phyloP scores from a whole-genome alignment of 2,888 invertebrate species.

The Mythimna vitellina region DNA sequence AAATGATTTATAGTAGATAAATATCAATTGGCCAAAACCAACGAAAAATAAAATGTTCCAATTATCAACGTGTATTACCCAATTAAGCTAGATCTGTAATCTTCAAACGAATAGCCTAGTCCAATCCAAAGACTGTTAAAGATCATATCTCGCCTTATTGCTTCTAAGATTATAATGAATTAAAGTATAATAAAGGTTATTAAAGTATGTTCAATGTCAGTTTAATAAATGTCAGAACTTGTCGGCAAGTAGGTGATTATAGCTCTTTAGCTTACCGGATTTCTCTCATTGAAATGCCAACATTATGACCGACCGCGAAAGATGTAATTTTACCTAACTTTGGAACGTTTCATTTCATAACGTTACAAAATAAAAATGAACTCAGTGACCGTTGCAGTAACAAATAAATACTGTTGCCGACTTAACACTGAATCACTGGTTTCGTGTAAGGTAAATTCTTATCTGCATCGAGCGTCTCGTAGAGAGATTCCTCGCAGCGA shows the following conservation, averaged over 20 bases:
- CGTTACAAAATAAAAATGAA: slow-evolving; percentile 54
- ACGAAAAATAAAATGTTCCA: slow-evolving; percentile 40
- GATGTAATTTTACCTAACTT: slow-evolving; percentile 61
- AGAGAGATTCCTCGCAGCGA: slow-evolving; percentile 58
- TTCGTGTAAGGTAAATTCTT: slow-evolving; percentile 47
- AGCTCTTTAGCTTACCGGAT: slow-evolving; percentile 41
- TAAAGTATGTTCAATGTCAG: slow-evolving; percentile 51
- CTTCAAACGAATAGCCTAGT: slow-evolving; percentile 27
- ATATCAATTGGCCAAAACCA: slow-evolving; percentile 45
- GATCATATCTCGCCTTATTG: slow-evolving; percentile 58
- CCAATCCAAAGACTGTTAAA: slow-evolving; percentile 35
- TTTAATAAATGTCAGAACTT: slow-evolving; percentile 55
- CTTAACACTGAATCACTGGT: slow-evolving; percentile 33
- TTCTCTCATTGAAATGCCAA: slow-evolving; percentile 60
- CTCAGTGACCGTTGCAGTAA: slow-evolving; percentile 40
- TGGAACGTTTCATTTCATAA: slow-evolving; percentile 65
- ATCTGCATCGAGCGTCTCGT: slow-evolving; percentile 31
- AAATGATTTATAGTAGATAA: slow-evolving; percentile 52
- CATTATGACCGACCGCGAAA: slow-evolving; percentile 63
- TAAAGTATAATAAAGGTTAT: slow-evolving; percentile 56
- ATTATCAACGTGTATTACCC: slow-evolving; percentile 36
- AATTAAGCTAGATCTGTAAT: slow-evolving; percentile 51
- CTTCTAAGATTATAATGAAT: slow-evolving; percentile 47
- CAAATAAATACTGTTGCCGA: slow-evolving; percentile 48
- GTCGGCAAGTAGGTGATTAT: slow-evolving; percentile 38